These are phyloP conservation scores for Tautogolabrus adspersus DNA, from an alignment of 2,113 vertebrate genomes.

Conservation along the genomic window DNA sequence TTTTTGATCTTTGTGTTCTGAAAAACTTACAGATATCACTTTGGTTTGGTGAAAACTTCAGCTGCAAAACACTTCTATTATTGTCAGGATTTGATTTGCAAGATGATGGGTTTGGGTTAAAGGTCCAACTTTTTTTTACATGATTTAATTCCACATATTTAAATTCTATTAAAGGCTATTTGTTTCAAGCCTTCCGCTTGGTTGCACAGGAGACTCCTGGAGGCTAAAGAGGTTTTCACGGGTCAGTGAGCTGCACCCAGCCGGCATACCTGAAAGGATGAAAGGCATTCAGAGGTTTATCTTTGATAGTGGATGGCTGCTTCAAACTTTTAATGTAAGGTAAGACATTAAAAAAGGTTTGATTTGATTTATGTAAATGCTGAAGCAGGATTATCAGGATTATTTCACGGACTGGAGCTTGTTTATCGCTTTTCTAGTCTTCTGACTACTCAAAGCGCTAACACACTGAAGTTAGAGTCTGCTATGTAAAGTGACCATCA, in stretches of 20 bases:
- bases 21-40: constrained; percentile 3
- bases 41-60: background rate
- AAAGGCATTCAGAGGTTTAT: background rate
- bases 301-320: background rate
- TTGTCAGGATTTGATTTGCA: constrained; percentile 18
- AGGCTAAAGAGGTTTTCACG: constrained; percentile 52
- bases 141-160: constrained; percentile 63
- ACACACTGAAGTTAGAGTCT: no score
- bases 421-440: no score
- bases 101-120: constrained; percentile 6
- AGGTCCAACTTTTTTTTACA: constrained; percentile 27
- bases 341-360: background rate
- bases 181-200: constrained; percentile 66
- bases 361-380: background rate
- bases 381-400: background rate
- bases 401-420: background rate
- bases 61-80: background rate
- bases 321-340: background rate
- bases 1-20: constrained; percentile 10
- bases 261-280: constrained; percentile 44
- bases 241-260: constrained; percentile 49
- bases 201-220: constrained; percentile 52
- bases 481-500: no score
- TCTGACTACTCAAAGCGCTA: no score
- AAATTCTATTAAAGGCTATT: constrained; percentile 63